Conservation (phyloP, 2,888 invertebrate species). For the Smittia sp. region DNA sequence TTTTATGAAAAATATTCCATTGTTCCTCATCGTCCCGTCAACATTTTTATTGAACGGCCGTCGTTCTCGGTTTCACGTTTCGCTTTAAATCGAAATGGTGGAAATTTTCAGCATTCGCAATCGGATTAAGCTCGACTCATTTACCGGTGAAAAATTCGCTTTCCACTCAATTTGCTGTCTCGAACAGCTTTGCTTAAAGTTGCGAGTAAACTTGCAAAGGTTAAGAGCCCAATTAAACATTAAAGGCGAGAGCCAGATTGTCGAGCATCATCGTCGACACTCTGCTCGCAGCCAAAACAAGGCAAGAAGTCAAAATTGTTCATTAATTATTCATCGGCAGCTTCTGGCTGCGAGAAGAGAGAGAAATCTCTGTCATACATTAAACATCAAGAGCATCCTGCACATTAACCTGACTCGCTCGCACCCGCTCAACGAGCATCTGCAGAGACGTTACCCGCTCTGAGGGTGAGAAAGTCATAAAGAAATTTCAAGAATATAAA, state of each 20-base stretch:
- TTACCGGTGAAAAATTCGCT: too few relatives aligned
- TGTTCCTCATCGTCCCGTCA: too few relatives aligned
- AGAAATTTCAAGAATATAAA: conserved; percentile 36
- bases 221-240: conserved; percentile 12
- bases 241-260: conserved; percentile 24
- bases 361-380: conserved; percentile 40
- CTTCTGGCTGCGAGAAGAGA: not conserved
- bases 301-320: conserved; percentile 29
- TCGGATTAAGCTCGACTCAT: conserved; percentile 18
- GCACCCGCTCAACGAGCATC: not conserved
- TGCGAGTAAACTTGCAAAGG: not conserved
- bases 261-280: not conserved
- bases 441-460: not conserved
- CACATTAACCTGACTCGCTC: conserved; percentile 29
- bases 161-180: not conserved
- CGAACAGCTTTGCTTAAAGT: not conserved
- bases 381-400: conserved; percentile 27
- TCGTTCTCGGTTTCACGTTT: too few relatives aligned
- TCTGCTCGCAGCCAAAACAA: not conserved
- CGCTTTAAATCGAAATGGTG: too few relatives aligned
- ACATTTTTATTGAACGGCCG: too few relatives aligned
- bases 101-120: too few relatives aligned
- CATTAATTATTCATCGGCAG: conserved; percentile 34
- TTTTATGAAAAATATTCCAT: not conserved
- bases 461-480: conserved; percentile 32